Conservation (phyloP, 53 echinoderm and acorn worm genomes). For the Pentamera pediparva region DNA sequence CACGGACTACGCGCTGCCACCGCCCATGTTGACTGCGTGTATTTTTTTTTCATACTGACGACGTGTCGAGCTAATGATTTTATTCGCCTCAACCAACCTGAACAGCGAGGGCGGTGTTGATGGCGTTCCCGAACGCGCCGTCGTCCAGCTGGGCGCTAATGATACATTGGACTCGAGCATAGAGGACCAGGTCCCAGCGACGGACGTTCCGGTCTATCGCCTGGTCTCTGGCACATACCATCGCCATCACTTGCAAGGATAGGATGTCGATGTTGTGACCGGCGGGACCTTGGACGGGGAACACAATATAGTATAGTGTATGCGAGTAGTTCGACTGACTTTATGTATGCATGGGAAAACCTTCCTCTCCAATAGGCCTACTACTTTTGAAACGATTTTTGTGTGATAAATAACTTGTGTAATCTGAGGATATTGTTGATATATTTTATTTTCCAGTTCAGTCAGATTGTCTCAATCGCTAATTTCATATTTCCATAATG, state of each 20-base stretch:
- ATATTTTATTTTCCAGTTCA: no score
- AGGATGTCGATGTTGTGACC: conserved; percentile 13
- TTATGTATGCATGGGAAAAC: no score
- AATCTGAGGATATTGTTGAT: no score
- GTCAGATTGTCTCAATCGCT: no score
- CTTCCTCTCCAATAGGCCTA: no score
- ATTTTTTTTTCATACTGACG: background rate
- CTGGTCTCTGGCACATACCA: conserved; percentile 19
- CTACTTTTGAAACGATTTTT: no score
- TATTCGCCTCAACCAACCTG: background rate
- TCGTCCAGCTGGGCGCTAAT: background rate
- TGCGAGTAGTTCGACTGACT: background rate
- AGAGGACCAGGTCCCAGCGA: background rate
- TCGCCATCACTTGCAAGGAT: conserved; percentile 20
- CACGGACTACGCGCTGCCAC: no score
- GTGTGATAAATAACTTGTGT: no score
- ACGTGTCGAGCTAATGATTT: background rate
- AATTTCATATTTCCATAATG: no score
- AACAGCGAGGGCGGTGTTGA: conserved; percentile 9
- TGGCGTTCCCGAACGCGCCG: conserved; percentile 18
- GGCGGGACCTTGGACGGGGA: background rate
- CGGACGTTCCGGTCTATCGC: background rate
- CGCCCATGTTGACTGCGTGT: background rate
- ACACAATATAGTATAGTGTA: background rate
- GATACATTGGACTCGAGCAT: conserved; percentile 1